Conservation (phyloP, 2,797 vertebrate genomes). For the Cephalopachus bancanus region DNA sequence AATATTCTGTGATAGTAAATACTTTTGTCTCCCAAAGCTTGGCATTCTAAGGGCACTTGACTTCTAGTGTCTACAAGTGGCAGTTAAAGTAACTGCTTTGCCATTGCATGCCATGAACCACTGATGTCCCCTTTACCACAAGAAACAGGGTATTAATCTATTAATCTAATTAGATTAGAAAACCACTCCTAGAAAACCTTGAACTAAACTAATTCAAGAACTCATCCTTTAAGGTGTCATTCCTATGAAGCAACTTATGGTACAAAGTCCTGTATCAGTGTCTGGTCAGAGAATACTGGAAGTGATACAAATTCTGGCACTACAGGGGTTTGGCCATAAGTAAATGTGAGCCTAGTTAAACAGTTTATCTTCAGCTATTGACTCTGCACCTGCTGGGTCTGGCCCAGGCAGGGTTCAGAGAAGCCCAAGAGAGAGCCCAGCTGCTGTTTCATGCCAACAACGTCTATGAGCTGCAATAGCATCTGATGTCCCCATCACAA, state of each 20-base stretch:
- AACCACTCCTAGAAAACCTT: background rate
- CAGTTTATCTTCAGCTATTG: background rate
- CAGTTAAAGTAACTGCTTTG: slow-evolving; percentile 1
- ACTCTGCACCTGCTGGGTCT: background rate
- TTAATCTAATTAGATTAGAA: background rate
- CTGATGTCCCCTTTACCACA: background rate
- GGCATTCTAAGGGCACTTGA: background rate
- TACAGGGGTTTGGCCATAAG: background rate
- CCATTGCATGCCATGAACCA: background rate
- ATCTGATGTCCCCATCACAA: background rate
- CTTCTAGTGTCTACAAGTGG: background rate
- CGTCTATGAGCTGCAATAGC: background rate
- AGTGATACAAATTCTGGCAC: background rate
- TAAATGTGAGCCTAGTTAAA: background rate
- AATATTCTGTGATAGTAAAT: background rate
- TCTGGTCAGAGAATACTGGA: background rate
- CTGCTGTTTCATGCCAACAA: background rate
- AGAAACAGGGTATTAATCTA: background rate
- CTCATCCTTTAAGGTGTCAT: background rate
- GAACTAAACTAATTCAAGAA: background rate
- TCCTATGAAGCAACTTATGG: background rate
- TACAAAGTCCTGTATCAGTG: background rate
- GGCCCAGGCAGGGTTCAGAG: background rate
- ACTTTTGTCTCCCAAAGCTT: background rate
- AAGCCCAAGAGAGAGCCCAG: background rate